Percentiles rank a stretch among this genome's conserved stretches.
These are phyloP conservation scores for Phymanthus crucifer DNA, from an alignment of 92 coral and sea anemone species.

Conservation along the genomic window DNA sequence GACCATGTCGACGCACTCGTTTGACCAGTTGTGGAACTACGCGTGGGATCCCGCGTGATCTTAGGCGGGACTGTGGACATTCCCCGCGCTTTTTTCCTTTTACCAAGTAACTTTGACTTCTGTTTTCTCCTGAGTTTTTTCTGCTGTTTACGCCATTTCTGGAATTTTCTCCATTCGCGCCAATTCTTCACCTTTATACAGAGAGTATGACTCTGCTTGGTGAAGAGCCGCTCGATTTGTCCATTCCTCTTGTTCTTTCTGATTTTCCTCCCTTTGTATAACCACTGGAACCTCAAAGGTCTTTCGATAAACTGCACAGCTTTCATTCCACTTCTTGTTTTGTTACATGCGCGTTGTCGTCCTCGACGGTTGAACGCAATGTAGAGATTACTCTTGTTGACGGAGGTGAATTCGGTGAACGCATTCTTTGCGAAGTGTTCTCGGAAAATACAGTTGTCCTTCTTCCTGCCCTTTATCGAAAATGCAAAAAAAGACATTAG, in stretches of 20 bases:
- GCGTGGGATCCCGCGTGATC: not conserved
- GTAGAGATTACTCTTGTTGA: slow-evolving; percentile 53
- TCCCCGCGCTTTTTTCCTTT: not conserved
- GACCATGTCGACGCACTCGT: not conserved
- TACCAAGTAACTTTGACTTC: not conserved
- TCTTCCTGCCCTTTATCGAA: slow-evolving; percentile 59
- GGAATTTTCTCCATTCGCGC: slow-evolving; percentile 73
- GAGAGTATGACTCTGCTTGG: slow-evolving; percentile 32
- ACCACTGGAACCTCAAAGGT: slow-evolving; percentile 59
- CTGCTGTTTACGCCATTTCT: slow-evolving; percentile 51
- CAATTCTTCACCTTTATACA: slow-evolving; percentile 67
- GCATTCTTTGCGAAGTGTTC: slow-evolving; percentile 86
- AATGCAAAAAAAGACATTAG: not conserved
- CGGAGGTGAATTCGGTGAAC: slow-evolving; percentile 83
- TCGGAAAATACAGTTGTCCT: slow-evolving; percentile 72
- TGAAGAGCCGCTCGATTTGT: slow-evolving; percentile 28
- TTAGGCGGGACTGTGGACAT: slow-evolving; percentile 1
- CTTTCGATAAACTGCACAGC: slow-evolving; percentile 92
- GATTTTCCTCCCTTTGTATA: slow-evolving; percentile 59
- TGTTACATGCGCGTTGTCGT: slow-evolving; percentile 54
- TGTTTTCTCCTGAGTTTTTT: slow-evolving; percentile 21
- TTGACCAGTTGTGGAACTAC: not conserved
- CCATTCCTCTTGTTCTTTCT: slow-evolving; percentile 37
- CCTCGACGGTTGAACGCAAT: slow-evolving; percentile 86
- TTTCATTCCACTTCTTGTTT: slow-evolving; percentile 52